Evolutionary conservation across 2,797 vertebrate genomes (phyloP).

Genomic region (Rhinoraja longicauda): DNA sequence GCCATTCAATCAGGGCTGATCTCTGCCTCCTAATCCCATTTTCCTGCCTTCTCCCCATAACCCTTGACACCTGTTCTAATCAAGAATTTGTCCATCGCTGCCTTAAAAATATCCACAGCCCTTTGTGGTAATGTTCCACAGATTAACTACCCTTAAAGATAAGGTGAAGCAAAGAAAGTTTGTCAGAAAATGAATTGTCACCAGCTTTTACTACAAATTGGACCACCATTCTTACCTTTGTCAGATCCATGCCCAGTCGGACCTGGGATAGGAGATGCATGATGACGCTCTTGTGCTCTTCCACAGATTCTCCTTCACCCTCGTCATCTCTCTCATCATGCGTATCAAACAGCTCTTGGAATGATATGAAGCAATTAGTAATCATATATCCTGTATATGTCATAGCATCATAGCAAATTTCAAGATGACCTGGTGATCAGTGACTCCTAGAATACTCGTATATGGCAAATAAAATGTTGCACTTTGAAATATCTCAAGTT

Average conservation of each 20-base stretch:
- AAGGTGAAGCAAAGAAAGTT: neutral
- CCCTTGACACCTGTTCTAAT: too few relatives aligned
- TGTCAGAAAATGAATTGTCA: neutral
- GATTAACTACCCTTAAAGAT: too few relatives aligned
- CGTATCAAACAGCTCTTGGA: conserved; percentile 81
- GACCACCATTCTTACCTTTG: conserved; percentile 69
- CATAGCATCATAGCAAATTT: neutral
- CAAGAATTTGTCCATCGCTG: too few relatives aligned
- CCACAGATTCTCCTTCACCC: conserved; percentile 86
- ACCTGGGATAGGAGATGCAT: conserved; percentile 98
- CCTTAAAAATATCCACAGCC: too few relatives aligned
- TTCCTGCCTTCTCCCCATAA: too few relatives aligned
- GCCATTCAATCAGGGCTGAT: too few relatives aligned
- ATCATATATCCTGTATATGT: neutral
- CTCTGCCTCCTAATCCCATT: too few relatives aligned
- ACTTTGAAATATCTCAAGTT: neutral
- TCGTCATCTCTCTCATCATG: conserved; percentile 90
- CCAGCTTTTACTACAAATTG: neutral
- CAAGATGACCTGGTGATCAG: neutral
- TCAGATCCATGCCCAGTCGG: conserved; percentile 94
- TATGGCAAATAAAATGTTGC: neutral
- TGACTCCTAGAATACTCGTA: neutral
- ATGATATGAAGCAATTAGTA: neutral
- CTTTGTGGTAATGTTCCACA: too few relatives aligned
- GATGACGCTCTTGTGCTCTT: conserved; percentile 97